Base-by-base conservation (phyloP, 2,113 vertebrate species). In the Corvus moneduloides region DNA sequence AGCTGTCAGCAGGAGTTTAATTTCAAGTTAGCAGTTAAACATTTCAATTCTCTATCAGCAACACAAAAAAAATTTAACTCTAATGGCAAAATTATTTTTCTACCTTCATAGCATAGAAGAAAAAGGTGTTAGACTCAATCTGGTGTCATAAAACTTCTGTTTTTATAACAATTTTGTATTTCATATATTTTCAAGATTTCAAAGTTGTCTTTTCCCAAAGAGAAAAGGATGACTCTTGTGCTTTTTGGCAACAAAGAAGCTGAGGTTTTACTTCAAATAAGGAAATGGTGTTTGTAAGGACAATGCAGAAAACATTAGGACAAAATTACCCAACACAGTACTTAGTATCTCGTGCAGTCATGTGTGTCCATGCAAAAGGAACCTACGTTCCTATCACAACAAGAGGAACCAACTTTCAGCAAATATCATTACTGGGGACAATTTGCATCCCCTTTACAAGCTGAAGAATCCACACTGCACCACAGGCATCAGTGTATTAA, bases 321-420 rank as follows among this genome's bases (percentile, higher is more conserved):
- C 2, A n/a, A 46, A 82, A 49, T 18, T 3, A 26, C 1, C 18
- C 22, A 63, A 2, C 15, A 13, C 3, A 41, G 11, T 6, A 9
- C 3, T 83, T 68, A 9, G 6, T 23, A 2, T 55, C 17, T 62
- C 35, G 3, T 16, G 41, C 26, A 56, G 16, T 11, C 28, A 16
- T 26, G 62, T 51, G 16, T 22, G 63, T 7, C 32, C 32, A 14
- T 16, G 13, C 26, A 56, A 76, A 75, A 66, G 17, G 5, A 87
- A 20, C 8, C 4, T 7, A 49, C 7, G 3, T 7, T 84, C 12
- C 22, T 44, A 9, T 23, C 22, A 19, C 8, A 43, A 46, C 24
- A 37, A 37, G 10, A 66, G 21, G n/a, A 33, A 46, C 27, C 33
- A 74, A 13, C 24, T 32, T 13, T 37, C 52, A 61, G 28, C 11